Conservation (phyloP, 1,140 invertebrate species). For the Nephila pilipes region DNA sequence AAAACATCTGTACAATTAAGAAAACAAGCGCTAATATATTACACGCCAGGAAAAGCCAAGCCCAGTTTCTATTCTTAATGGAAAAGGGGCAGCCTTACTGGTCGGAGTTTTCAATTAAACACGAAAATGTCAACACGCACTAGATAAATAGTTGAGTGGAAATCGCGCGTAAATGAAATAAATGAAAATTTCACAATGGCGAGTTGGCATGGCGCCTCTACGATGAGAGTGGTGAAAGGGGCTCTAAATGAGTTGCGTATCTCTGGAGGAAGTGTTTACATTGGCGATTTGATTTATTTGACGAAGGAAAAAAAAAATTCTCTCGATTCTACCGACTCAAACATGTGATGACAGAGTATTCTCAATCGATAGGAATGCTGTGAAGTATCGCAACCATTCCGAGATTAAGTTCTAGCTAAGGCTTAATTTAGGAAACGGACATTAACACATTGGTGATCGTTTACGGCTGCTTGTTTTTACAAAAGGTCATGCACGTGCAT, state of each 20-base stretch:
- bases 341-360: constrained; percentile 26
- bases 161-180: constrained; percentile 46
- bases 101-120: constrained; percentile 46
- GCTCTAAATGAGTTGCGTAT: too few species aligned
- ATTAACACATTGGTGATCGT: neutral
- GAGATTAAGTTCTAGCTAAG: neutral
- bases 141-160: constrained; percentile 17
- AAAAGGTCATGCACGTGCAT: too few species aligned
- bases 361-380: neutral
- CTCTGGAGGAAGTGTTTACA: constrained; percentile 11
- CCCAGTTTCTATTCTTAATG: neutral
- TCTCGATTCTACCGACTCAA: neutral
- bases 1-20: too few species aligned
- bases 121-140: constrained; percentile 39
- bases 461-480: neutral
- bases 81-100: neutral
- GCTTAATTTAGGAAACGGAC: neutral
- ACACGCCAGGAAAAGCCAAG: neutral
- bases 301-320: neutral
- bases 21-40: neutral
- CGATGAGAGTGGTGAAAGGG: neutral
- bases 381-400: neutral
- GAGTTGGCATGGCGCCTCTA: neutral
- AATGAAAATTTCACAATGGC: constrained; percentile 53
- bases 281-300: constrained; percentile 32